These are phyloP conservation scores for Ceratina japonica DNA, from an alignment of 1,140 invertebrate genomes.

Conservation along the genomic window DNA sequence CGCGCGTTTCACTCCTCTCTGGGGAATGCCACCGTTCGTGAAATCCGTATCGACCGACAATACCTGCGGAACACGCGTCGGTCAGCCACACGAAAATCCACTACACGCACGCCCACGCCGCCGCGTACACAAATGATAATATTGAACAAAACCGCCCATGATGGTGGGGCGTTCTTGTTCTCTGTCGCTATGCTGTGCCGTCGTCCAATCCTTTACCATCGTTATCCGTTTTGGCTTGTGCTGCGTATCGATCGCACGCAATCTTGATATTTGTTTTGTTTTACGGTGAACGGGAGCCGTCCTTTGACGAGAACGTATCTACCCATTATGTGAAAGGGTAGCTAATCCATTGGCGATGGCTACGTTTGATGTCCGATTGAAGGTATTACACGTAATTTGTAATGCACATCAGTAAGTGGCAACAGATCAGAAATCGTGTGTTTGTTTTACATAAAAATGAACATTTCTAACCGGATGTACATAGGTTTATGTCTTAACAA, in stretches of 20 bases:
- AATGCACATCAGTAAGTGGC: too few species aligned
- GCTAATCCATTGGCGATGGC: background rate
- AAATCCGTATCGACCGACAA: constrained; percentile 63
- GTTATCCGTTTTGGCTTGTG: background rate
- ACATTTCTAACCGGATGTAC: too few species aligned
- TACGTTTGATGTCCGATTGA: too few species aligned
- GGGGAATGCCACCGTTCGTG: constrained; percentile 55
- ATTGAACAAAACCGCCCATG: constrained; percentile 51
- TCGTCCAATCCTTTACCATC: background rate
- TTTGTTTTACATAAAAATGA: too few species aligned
- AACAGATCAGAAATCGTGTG: too few species aligned
- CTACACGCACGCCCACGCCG: background rate
- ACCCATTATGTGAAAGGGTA: background rate
- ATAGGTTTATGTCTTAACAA: too few species aligned
- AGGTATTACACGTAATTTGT: too few species aligned
- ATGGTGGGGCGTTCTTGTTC: constrained; percentile 21
- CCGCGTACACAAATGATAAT: constrained; percentile 3
- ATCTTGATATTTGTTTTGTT: constrained; percentile 14
- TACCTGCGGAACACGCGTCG: constrained; percentile 23
- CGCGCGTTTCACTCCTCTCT: constrained; percentile 50
- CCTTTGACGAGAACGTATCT: background rate
- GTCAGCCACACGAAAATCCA: constrained; percentile 29
- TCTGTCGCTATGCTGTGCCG: constrained; percentile 16
- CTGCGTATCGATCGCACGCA: background rate
- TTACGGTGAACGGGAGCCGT: background rate